Evolutionary conservation across 1,140 invertebrate genomes (phyloP), one percentile per base, ranked within the genome.

Genomic region (Pteromalus puparum): DNA sequence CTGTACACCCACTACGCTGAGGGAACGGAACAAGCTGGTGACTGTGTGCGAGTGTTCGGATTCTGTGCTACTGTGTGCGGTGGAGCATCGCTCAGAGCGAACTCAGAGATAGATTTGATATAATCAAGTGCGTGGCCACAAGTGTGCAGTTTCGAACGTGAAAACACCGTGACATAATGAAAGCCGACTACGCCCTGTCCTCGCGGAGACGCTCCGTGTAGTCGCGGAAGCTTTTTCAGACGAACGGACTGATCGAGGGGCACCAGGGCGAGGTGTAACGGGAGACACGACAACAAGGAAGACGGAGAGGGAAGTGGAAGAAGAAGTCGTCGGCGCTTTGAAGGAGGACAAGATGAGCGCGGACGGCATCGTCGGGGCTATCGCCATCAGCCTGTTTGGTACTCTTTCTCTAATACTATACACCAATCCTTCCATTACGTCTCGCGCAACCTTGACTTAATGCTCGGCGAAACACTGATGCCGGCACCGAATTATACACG

Each of bases 361-460:
- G 28, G 90, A 92, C 91, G 90, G 90, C 79, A 91, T 92, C 85
- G 90, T 90, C 82, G 89, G 91, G 87, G 90, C 91, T 53, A 91
- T 91, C 83, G 89, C 91, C 85, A 92, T 92, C 87, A 92, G 91
- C 90, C 89, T 92, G 85, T 92, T 92, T 87, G 91, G 91, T 91
- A 91, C 46, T 48, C 46, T 18, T 18, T 0, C 13, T 48, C 13
- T 48, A 15, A 18, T 18, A 13, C 13, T 10, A 34, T 34, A 0
- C 13, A 42, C n/a, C 34, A 65, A n/a, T 34, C 38, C 12, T 46
- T 18, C 28, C 38, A 13, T n/a, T 5, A n/a, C n/a, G 46, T 42
- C 67, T 34, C 38, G 30, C 65, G 67, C 67, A 70, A 30, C 42
- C 46, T 42, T 46, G 38, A 42, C 38, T 34, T 5, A n/a, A n/a